These are phyloP conservation scores for Oxyteleia sp. DNA, from an alignment of 2,888 invertebrate genomes.

Conservation along the genomic window DNA sequence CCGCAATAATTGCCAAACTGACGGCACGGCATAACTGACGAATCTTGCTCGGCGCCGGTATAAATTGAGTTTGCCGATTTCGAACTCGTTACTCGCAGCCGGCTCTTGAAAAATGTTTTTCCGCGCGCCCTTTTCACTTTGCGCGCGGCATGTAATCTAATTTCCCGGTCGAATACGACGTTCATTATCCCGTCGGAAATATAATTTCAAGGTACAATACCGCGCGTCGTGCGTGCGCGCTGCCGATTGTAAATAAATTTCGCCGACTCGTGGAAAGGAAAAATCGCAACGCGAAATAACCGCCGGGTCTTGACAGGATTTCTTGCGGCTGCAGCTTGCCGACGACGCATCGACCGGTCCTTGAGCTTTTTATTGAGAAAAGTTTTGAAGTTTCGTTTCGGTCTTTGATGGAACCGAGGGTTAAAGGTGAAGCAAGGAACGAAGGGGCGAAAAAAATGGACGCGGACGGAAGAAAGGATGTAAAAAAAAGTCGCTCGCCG, in stretches of 20 bases:
- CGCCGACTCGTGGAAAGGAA: too few relatives aligned
- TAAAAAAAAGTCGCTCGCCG: constrained; percentile 34
- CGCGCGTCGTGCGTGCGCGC: too few relatives aligned
- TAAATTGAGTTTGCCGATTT: constrained; percentile 38
- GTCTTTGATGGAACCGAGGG: constrained; percentile 54
- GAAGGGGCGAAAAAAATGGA: constrained; percentile 21
- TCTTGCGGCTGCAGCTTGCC: constrained; percentile 15
- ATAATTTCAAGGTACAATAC: constrained; percentile 1
- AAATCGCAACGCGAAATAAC: constrained; percentile 34
- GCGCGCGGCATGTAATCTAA: constrained; percentile 1
- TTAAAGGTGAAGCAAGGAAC: constrained; percentile 33
- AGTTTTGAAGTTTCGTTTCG: constrained; percentile 73
- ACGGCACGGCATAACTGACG: constrained; percentile 44
- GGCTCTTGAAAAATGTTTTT: constrained; percentile 30
- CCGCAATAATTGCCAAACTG: constrained; percentile 76
- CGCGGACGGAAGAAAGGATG: constrained; percentile 10
- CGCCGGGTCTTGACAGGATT: constrained; percentile 15
- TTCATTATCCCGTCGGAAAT: constrained; percentile 9
- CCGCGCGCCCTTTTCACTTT: constrained; percentile 13
- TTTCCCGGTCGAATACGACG: constrained; percentile 3
- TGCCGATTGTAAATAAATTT: too few relatives aligned
- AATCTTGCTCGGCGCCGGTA: constrained; percentile 26
- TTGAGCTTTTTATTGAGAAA: constrained; percentile 62
- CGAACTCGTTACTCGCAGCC: constrained; percentile 28
- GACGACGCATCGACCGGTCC: constrained; percentile 32